A percentile compares a stretch with the other conserved stretches of the same genome.
Evolutionary conservation across 2,888 invertebrate species (phyloP).

Genomic region (Lasius fuliginosus): DNA sequence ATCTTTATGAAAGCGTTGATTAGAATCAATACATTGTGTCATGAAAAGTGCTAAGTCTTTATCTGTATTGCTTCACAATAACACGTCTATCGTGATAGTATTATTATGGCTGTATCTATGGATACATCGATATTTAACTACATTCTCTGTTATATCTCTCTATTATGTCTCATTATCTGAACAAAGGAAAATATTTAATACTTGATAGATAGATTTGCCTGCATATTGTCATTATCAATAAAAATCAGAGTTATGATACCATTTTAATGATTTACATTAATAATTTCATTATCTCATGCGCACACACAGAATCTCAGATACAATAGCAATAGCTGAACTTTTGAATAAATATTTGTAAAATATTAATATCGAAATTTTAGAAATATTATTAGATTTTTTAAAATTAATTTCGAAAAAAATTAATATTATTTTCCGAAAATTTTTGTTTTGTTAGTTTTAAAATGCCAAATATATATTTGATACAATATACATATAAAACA

Average conservation of each 20-base stretch:
- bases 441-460: neutral
- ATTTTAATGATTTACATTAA: constrained; percentile 31
- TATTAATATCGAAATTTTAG: neutral
- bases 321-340: neutral
- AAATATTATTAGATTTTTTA: neutral
- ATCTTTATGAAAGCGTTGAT: neutral
- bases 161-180: constrained; percentile 30
- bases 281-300: neutral
- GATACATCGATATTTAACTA: constrained; percentile 1
- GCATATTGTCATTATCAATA: constrained; percentile 65
- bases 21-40: neutral
- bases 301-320: neutral
- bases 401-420: neutral
- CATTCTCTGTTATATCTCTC: constrained; percentile 23
- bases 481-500: neutral
- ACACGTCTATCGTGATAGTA: neutral
- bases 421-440: neutral
- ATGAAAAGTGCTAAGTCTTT: constrained; percentile 26
- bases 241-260: constrained; percentile 55
- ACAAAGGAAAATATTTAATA: constrained; percentile 65
- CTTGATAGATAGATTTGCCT: constrained; percentile 56
- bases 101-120: constrained; percentile 13
- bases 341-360: neutral
- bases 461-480: neutral
- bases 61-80: constrained; percentile 2